Evolutionary conservation across 2,888 invertebrate species (phyloP), one percentile per base, ranked within the genome.

Genomic region (Ichneumoninae sp.): DNA sequence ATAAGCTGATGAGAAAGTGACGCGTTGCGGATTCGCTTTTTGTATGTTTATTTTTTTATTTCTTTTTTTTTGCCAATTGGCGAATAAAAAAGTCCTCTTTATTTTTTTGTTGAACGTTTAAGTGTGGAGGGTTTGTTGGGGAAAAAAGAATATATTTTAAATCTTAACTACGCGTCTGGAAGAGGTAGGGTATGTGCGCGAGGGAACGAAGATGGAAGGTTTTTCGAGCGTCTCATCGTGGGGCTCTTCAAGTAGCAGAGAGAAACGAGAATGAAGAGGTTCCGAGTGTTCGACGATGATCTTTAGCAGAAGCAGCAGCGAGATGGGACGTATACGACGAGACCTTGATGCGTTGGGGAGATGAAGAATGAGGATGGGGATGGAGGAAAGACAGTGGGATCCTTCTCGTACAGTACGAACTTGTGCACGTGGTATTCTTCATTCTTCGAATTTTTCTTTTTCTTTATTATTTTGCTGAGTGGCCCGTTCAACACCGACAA

Each of bases 201-300:
- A 26, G 40, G 36, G 40, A 65, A 26, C 63, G 66, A 52, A 40
- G 50, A 52, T 36, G 44, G 50, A 16, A 52, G 66, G 66, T 36
- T 66, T 52, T 22, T 76, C 54, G 76, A 76, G 76, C 52, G 66
- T 22, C 66, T 63, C 60, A 44, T 65, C 44, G 74, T 76, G 66
- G 66, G 74, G 52, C 36, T 26, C 52, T 66, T 76, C 66, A 66
- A 66, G 66, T 52, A 22, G n/a, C 19, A 16, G 22, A 76, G 75
- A 40, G 75, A 66, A 66, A 22, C 40, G 76, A 76, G 76, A 54
- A 76, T 66, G 76, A 66, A 76, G 76, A 52, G 76, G 36, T 75
- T 50, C 66, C 80, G 78, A 88, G 89, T 86, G 88, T 80, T 86
- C 79, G 83, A 84, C 86, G 85, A 80, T 89, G 89, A 89, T 89